Evolutionary conservation across 2,113 vertebrate genomes (phyloP), one percentile per base, ranked within the genome.

Genomic region (Coptodon bakossiorum): DNA sequence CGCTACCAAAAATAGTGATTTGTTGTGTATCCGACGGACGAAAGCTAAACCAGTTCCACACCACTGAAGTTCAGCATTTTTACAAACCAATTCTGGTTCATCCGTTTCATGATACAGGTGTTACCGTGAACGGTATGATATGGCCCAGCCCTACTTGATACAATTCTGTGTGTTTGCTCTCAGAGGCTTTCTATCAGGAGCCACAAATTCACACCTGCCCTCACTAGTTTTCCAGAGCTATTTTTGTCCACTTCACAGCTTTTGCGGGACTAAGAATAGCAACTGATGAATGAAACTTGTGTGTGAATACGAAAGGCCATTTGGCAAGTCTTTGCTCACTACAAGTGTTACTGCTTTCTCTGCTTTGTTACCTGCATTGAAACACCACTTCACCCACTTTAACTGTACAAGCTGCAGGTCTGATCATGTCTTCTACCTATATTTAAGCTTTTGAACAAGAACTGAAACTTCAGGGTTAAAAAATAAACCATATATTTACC

Each of bases 161-260:
- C 22, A 66, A 38, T 83, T 85, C 63, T 14, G 13, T 59, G 8
- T 9, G 11, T 87, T 76, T 86, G 57, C 16, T 83, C 31, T 68
- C 27, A 11, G 17, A 52, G 71, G 38, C 61, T 86, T 54, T 85
- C 3, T 71, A 6, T 85, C 89, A 81, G n/a, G 85, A 83, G 43
- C 63, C 80, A 86, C 85, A 89, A 14, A 86, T 87, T 92, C 90
- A 89, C 93, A 93, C 92, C 90, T 93, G 91, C 87, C 76, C 36
- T 82, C 45, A 14, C 34, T 59, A 81, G 40, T 89, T 76, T 90
- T 85, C 86, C 82, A 29, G 17, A 66, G 80, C 86, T 89, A 73
- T 84, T 88, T 91, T 36, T 73, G 81, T 80, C 50, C 24, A 48
- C 83, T 36, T 85, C 63, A 63, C 81, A 40, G 71, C 78, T 91